Conservation (phyloP, 2,797 vertebrate genomes). For the Novumbra hubbsi region DNA sequence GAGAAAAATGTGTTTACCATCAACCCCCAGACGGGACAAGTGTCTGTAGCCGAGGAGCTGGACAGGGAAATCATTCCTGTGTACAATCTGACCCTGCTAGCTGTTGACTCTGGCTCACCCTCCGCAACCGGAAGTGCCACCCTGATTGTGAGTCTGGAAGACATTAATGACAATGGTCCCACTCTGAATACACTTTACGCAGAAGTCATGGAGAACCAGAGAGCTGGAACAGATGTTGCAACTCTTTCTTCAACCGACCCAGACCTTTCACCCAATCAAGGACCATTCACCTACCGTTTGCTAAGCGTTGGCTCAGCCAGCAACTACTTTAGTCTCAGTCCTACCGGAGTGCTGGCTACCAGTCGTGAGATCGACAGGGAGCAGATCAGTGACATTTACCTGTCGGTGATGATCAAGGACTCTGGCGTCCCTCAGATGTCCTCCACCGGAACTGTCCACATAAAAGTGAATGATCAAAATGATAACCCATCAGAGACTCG, state of each 20-base stretch:
- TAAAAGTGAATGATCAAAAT: conserved; percentile 91
- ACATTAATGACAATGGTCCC: conserved; percentile 96
- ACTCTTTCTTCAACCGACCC: conserved; percentile 84
- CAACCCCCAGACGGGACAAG: conserved; percentile 92
- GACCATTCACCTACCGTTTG: conserved; percentile 89
- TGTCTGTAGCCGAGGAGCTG: conserved; percentile 88
- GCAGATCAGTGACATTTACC: conserved; percentile 89
- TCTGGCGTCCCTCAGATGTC: conserved; percentile 96
- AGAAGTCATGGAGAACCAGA: conserved; percentile 91
- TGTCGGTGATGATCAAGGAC: conserved; percentile 89
- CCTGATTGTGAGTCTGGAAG: conserved; percentile 90
- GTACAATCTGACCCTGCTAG: conserved; percentile 90
- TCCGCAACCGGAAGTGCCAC: conserved; percentile 89
- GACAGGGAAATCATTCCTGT: conserved; percentile 89
- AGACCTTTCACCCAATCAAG: conserved; percentile 94
- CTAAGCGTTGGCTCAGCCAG: conserved; percentile 84
- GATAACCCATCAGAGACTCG: conserved; percentile 95
- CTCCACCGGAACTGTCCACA: conserved; percentile 90
- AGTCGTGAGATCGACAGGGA: conserved; percentile 94
- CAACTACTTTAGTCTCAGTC: conserved; percentile 89
- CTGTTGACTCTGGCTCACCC: conserved; percentile 88
- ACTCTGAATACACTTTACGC: conserved; percentile 79
- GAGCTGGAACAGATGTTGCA: conserved; percentile 83
- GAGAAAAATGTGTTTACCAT: conserved; percentile 88
- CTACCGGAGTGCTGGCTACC: conserved; percentile 84